Evolutionary conservation across 1,140 invertebrate genomes (phyloP).

Genomic region (Portunus trituberculatus): DNA sequence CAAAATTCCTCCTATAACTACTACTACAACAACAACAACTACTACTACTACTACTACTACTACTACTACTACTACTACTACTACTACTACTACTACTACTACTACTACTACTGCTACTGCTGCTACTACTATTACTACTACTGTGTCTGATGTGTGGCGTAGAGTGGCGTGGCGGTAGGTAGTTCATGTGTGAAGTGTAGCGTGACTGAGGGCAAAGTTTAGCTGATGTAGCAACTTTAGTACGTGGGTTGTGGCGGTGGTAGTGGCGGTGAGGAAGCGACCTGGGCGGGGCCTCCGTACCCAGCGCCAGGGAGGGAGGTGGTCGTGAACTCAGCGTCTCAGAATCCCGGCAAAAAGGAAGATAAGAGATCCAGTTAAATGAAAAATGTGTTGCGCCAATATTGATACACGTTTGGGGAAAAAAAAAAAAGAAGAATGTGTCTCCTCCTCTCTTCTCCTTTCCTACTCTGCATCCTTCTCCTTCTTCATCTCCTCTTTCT

Average conservation of each 20-base stretch:
- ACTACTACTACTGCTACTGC: slow-evolving; percentile 29
- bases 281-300: neutral
- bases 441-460: no score
- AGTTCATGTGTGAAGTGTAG: no score
- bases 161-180: no score
- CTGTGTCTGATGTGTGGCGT: neutral
- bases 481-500: neutral
- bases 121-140: neutral
- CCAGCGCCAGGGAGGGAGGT: neutral
- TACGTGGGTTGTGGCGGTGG: no score
- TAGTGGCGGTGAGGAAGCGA: no score
- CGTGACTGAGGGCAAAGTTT: no score
- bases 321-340: neutral
- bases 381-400: neutral
- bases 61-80: neutral
- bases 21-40: neutral
- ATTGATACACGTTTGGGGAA: neutral
- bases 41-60: neutral
- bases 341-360: neutral
- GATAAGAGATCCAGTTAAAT: neutral
- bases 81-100: neutral
- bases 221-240: no score
- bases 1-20: no score
- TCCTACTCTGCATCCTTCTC: no score
- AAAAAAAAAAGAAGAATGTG: neutral